Evolutionary conservation across 2,797 vertebrate species (phyloP).

Genomic region (Rhincodon typus): DNA sequence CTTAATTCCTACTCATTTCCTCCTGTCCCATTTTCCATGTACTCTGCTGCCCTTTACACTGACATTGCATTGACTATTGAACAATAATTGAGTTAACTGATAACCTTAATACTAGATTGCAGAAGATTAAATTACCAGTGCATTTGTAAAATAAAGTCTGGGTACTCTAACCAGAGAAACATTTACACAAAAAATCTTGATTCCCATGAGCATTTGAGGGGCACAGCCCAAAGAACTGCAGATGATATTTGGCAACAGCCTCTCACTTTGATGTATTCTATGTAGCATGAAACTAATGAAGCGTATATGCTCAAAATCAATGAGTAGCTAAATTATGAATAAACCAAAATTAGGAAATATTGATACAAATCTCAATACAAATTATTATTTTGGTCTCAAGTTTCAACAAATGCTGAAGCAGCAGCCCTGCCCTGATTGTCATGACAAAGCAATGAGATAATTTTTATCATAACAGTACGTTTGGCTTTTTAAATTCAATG

Average conservation of each 20-base stretch:
- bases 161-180: background rate
- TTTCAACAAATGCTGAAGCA: background rate
- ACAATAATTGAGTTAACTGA: background rate
- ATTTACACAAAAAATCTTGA: background rate
- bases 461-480: background rate
- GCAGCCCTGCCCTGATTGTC: background rate
- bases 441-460: background rate
- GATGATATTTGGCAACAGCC: background rate
- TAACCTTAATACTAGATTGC: background rate
- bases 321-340: background rate
- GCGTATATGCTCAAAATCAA: background rate
- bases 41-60: background rate
- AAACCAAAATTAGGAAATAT: background rate
- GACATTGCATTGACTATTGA: background rate
- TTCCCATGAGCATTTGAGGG: background rate
- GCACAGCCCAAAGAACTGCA: background rate
- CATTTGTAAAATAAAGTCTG: background rate
- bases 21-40: background rate
- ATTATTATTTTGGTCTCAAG: background rate
- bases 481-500: no score
- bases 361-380: background rate
- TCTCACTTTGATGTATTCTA: background rate
- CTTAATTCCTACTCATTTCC: background rate
- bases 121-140: background rate
- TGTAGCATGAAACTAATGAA: background rate